These are phyloP conservation scores for Lasiommata megera DNA, from an alignment of 2,888 invertebrate genomes.

Conservation along the genomic window DNA sequence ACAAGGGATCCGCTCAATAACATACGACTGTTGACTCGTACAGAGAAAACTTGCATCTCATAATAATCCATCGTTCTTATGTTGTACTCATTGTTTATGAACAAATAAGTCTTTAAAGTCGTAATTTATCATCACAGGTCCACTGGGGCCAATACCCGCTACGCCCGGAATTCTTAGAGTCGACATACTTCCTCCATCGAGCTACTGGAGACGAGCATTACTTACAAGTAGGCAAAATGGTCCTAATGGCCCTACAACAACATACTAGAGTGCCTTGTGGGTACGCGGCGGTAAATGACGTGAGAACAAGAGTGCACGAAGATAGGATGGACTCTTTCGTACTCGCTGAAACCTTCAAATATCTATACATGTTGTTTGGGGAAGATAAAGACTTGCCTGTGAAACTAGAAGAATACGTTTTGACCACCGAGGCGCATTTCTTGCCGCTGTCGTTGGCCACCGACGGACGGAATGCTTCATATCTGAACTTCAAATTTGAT, in stretches of 20 bases:
- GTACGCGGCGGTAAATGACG: constrained; percentile 98
- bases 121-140: constrained; percentile 78
- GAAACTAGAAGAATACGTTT: constrained; percentile 92
- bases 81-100: too few species aligned
- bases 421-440: constrained; percentile 97
- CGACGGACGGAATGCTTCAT: constrained; percentile 75
- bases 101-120: too few species aligned
- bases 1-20: too few species aligned
- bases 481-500: constrained; percentile 71
- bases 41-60: too few species aligned
- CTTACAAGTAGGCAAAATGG: constrained; percentile 92
- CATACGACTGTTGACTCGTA: too few species aligned
- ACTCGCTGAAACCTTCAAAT: constrained; percentile 98
- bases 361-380: constrained; percentile 95
- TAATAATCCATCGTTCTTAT: not conserved
- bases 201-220: constrained; percentile 98
- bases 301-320: constrained; percentile 93
- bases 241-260: constrained; percentile 92
- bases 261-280: constrained; percentile 97
- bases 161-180: constrained; percentile 98
- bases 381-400: constrained; percentile 90
- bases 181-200: constrained; percentile 97
- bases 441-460: constrained; percentile 92
- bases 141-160: constrained; percentile 99
- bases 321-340: constrained; percentile 99